phyloP scores from a whole-genome alignment of 37 sponge, comb jelly and placozoan species.

The Spongilla lacustris region DNA sequence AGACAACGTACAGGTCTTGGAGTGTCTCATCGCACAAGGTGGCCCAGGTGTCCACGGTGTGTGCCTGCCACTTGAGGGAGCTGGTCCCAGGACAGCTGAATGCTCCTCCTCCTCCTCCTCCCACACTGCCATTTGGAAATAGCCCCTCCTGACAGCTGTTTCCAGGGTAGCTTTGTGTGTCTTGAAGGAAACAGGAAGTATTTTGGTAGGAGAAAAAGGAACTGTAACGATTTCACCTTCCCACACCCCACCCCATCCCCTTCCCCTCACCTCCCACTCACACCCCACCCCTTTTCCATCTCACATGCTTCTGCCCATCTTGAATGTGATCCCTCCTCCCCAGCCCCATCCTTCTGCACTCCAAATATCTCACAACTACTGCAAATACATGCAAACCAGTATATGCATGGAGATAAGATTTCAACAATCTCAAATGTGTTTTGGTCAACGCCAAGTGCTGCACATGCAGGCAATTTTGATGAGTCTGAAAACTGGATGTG shows the following conservation, averaged over 20 bases:
- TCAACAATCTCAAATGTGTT: neutral
- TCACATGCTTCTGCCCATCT: neutral
- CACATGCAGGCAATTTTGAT: neutral
- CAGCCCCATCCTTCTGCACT: neutral
- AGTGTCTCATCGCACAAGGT: constrained; percentile 56
- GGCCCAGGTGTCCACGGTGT: constrained; percentile 58
- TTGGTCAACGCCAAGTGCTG: neutral
- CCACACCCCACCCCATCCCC: too few species aligned
- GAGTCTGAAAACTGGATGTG: neutral
- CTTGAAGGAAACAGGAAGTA: neutral
- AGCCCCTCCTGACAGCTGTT: neutral
- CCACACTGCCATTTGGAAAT: neutral
- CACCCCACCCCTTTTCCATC: neutral
- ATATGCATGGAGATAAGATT: neutral
- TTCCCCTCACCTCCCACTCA: too few species aligned
- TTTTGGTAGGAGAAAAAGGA: neutral
- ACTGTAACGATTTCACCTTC: too few species aligned
- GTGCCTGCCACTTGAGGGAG: constrained; percentile 74
- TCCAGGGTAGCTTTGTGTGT: neutral
- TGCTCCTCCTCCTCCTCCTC: neutral
- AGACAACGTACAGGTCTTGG: constrained; percentile 55
- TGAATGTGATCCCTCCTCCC: neutral
- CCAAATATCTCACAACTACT: neutral
- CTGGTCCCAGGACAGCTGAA: neutral
- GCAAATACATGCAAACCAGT: too few species aligned